Evolutionary conservation across 2,797 vertebrate genomes (phyloP).

Genomic region (Platalea minor): DNA sequence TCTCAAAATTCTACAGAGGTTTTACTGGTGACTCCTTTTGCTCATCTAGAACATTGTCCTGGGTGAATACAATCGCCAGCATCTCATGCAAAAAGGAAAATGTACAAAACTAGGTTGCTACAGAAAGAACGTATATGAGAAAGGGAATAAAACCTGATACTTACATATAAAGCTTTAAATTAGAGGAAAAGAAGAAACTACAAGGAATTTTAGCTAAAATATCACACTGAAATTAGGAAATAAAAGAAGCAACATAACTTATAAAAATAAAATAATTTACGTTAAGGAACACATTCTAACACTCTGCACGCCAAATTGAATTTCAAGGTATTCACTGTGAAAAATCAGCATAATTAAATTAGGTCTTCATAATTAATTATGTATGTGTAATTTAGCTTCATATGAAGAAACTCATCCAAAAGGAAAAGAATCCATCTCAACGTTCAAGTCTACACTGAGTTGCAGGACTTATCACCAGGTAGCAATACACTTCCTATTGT

Average conservation of each 20-base stretch:
- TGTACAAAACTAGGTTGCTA: not conserved
- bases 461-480: not conserved
- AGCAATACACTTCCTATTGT: not conserved
- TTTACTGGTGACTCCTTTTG: not conserved
- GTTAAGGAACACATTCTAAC: not conserved
- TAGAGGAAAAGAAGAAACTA: not conserved
- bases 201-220: not conserved
- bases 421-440: not conserved
- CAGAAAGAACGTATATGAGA: not conserved
- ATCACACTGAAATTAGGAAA: not conserved
- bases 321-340: not conserved
- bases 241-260: not conserved
- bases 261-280: not conserved
- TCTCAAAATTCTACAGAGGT: not conserved
- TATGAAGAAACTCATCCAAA: not conserved
- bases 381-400: not conserved
- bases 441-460: not conserved
- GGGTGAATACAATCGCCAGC: not conserved
- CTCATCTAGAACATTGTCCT: not conserved
- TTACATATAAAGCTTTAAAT: not conserved
- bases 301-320: not conserved
- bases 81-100: not conserved
- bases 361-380: not conserved
- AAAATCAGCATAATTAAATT: not conserved
- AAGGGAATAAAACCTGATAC: not conserved